Base-by-base conservation (phyloP, 2,888 invertebrate genomes). In the Mechanitis messenoides region DNA sequence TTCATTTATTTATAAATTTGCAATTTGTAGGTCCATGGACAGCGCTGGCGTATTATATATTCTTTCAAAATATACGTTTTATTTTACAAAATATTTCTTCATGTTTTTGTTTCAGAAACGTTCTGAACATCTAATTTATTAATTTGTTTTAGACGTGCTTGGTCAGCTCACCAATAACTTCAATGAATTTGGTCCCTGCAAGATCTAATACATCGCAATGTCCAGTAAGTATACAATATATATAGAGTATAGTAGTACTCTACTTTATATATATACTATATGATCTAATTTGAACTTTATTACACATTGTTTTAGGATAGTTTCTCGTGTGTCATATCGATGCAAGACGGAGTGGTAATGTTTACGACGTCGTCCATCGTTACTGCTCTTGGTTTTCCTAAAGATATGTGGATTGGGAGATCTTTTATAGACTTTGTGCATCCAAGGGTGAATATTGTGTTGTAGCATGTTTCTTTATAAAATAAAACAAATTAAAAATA, bases 351-450 rank as follows among this genome's bases (percentile, higher is more conserved):
- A 1, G 92, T 95, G 0, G 94, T 97, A 0, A 89, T 96, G 71
- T 94, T 94, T 73, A 93, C 95, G 9, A 94, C 96, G 0, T 84
- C 93, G 0, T 92, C 92, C 55, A 85, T 96, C 57, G 93, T 93
- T 0, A 82, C 92, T 1, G 91, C 93, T 1, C 89, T 97, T 58
- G 96, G 95, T 1, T 97, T 93, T 75, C 94, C 95, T 0, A 93
- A 93, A 69, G 95, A 96, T 66, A 95, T 95, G 93, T 96, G 96
- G 96, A 83, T 95, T 45, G 96, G 96, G 3, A 91, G 95, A 58
- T 95, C 95, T 0, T 96, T 97, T 74, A 95, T 96, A 60, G 96
- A 97, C 74, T 97, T 96, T 75, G 91, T 97, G 0, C 96, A 97
- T 81, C 93, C 94, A 2, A 94, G 93, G 81, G 95, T 90, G 70